Evolutionary conservation across 2,797 vertebrate genomes (phyloP), one percentile per base, ranked within the genome.

Genomic region (Heliangelus exortis): DNA sequence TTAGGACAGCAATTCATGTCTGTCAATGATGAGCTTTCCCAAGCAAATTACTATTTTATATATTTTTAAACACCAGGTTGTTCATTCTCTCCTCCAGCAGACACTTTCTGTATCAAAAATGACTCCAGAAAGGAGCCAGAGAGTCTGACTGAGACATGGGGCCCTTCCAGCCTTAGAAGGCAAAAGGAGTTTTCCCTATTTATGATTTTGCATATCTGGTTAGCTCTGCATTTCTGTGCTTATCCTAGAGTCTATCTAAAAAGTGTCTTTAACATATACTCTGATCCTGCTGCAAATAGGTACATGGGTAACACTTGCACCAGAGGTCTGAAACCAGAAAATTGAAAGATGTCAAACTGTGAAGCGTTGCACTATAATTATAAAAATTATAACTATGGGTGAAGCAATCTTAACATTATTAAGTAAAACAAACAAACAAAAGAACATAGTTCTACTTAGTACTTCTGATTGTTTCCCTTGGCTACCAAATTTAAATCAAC

Each of bases 51-150:
- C 19, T 5, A 22, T 95, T 94, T 94, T 84, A 94, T 91, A 57
- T 78, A 91, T 92, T 93, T 96, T 94, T 93, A 92, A 96, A 86
- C 13, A 89, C 41, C 5, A 4, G 22, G 14, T 29, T 84, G 33
- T 14, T 91, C 67, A 63, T 34, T 43, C 15, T 26, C 18, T 86
- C 50, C 65, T 79, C 36, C 58, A 71, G 86, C 75, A 93, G 68
- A 67, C 86, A 89, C 68, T 68, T 83, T 90, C 41, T 63, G 54
- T 87, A 39, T 31, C 72, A 90, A 81, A 83, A 87, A 69, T 80
- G 1, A 47, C 63, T 89, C n/a, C 71, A 68, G 71, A 87, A 67
- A 91, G 85, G 92, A 93, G 93, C 65, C 84, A 80, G 93, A 76
- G 67, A 54, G 88, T 94, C 88, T 95, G 93, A 81, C 51, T 84